These are phyloP conservation scores for Oreonectes daqikongensis DNA, from an alignment of 2,797 vertebrate genomes.

Conservation along the genomic window DNA sequence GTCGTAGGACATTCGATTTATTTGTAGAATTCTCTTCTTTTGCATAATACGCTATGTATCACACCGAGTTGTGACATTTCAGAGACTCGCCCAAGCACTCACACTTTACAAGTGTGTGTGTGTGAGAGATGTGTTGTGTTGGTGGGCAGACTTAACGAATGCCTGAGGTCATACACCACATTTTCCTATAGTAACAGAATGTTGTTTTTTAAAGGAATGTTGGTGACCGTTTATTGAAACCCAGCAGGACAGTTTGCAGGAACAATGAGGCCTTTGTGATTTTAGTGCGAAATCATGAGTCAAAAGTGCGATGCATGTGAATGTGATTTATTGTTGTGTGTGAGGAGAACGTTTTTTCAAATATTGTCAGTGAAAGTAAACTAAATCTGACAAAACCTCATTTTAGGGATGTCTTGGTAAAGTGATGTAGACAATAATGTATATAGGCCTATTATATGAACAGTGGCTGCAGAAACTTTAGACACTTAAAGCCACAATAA, in stretches of 20 bases:
- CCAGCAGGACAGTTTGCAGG: constrained; percentile 37
- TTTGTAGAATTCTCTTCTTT: constrained; percentile 38
- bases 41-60: constrained; percentile 32
- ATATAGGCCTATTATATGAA: too few relatives aligned
- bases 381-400: neutral
- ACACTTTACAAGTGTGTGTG: neutral
- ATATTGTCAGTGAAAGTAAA: neutral
- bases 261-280: constrained; percentile 39
- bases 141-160: neutral
- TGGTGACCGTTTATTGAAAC: constrained; percentile 14
- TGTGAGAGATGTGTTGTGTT: neutral
- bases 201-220: constrained; percentile 21
- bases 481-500: too few relatives aligned
- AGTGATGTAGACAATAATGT: too few relatives aligned
- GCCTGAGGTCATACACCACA: constrained; percentile 4
- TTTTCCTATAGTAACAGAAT: constrained; percentile 2
- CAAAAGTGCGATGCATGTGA: neutral
- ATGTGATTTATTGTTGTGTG: neutral
- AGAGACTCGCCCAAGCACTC: neutral
- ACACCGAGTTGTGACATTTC: constrained; percentile 10
- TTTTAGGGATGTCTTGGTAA: too few relatives aligned
- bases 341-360: neutral
- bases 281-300: constrained; percentile 7
- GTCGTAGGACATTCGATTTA: neutral
- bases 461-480: too few relatives aligned